A percentile compares a stretch with the other conserved stretches of the same genome.
phyloP scores from a whole-genome alignment of 2,113 vertebrate species.

The Brachirus orientalis region DNA sequence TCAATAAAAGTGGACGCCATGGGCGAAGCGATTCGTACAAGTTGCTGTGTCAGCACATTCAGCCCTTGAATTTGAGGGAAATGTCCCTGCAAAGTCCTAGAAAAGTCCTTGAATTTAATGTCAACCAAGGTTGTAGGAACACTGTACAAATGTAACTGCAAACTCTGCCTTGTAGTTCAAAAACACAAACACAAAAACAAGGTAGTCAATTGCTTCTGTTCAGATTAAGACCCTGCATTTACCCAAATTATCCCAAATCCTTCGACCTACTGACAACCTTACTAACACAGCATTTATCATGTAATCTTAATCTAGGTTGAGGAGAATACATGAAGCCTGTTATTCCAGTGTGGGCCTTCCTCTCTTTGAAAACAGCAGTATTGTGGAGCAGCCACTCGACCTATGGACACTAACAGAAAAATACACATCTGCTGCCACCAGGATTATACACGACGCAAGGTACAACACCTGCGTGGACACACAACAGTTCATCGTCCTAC shows the following conservation, averaged over 20 bases:
- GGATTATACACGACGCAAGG: constrained; percentile 87
- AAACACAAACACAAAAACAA: background rate
- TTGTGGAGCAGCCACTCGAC: constrained; percentile 90
- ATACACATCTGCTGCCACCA: constrained; percentile 79
- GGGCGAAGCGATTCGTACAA: too few relatives aligned
- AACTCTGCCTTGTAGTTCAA: background rate
- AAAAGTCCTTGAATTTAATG: too few relatives aligned
- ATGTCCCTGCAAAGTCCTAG: too few relatives aligned
- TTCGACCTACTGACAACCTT: background rate
- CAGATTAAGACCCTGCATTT: background rate
- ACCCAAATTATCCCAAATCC: background rate
- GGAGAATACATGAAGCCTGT: constrained; percentile 77
- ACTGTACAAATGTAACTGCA: background rate
- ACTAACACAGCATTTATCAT: background rate
- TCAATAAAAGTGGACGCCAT: too few relatives aligned
- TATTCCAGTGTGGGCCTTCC: constrained; percentile 87
- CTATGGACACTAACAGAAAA: constrained; percentile 82
- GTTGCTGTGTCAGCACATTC: too few relatives aligned
- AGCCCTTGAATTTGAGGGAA: too few relatives aligned
- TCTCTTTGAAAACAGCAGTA: constrained; percentile 87
- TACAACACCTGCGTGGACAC: constrained; percentile 50
- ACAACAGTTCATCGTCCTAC: background rate
- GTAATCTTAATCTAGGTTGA: constrained; percentile 37
- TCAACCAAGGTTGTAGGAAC: too few relatives aligned
- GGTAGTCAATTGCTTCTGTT: background rate